A percentile compares a stretch with the other conserved stretches of the same genome.
These are phyloP conservation scores for Acheta domesticus DNA, from an alignment of 2,888 invertebrate species.

Conservation along the genomic window DNA sequence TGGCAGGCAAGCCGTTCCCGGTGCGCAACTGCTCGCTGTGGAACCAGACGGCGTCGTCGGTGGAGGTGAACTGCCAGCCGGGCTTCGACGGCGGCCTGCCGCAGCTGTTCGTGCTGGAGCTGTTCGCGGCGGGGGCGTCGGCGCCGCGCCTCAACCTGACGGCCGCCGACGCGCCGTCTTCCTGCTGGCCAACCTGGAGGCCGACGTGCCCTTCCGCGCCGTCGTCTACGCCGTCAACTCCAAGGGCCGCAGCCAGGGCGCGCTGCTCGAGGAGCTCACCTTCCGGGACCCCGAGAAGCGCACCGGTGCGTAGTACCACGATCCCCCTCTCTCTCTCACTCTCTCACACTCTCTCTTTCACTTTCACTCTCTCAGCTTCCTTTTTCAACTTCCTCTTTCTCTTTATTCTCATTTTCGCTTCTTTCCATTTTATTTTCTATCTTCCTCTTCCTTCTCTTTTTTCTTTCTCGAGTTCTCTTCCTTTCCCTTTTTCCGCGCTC, in stretches of 20 bases:
- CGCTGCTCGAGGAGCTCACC: conserved; percentile 70
- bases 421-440: no score
- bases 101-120: conserved; percentile 79
- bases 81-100: conserved; percentile 88
- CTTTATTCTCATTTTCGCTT: no score
- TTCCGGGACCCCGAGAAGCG: conserved; percentile 77
- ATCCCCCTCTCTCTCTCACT: not conserved
- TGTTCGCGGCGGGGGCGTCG: conserved; percentile 51
- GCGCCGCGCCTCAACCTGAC: conserved; percentile 59
- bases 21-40: conserved; percentile 81
- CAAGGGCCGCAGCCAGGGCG: conserved; percentile 73
- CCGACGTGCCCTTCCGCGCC: conserved; percentile 73
- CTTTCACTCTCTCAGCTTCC: not conserved
- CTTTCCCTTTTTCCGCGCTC: no score
- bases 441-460: no score
- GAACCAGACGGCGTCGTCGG: conserved; percentile 80
- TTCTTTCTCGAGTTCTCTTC: no score
- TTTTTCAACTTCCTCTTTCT: no score
- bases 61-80: conserved; percentile 75
- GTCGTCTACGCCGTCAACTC: conserved; percentile 75
- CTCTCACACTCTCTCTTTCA: not conserved
- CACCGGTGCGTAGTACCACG: conserved; percentile 58
- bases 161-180: conserved; percentile 64
- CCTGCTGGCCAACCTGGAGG: conserved; percentile 72
- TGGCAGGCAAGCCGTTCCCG: conserved; percentile 74